Evolutionary conservation across 2,888 invertebrate species (phyloP), one percentile per base, ranked within the genome.

Genomic region (Morpho achilles): DNA sequence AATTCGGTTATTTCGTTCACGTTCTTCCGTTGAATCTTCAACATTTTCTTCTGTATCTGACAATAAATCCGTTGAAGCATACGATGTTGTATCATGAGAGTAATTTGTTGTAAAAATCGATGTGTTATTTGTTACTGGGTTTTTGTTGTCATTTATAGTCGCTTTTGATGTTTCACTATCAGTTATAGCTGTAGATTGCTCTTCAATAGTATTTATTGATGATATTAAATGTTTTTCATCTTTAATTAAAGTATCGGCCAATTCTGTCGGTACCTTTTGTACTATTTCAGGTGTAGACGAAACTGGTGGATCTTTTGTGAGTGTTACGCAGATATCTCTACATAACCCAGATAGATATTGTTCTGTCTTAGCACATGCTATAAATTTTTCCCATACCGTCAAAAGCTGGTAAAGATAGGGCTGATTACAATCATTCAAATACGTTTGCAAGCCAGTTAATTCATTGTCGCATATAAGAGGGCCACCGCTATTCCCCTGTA

Each of bases 401-500:
- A 88, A 59, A 2, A 79, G 64, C 61, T 87, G 87, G 66, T 87
- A 90, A 0, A 87, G 69, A 63, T 86, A 77, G 7, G 89, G 90
- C 53, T 71, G 75, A 46, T 77, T 76, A 64, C 90, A 90, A 57
- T 79, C 79, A 40, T 78, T 76, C 40, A 85, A 72, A 64, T 89
- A 90, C 0, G 84, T 87, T 69, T 90, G 89, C 7, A 87, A 61
- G 10, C 82, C 90, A 32, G 76, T 65, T 7, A 88, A 74, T 53
- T 82, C 74, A 32, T 69, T 69, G 23, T 81, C 81, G 65, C 89
- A 89, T 44, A 90, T 67, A 0, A 90, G 74, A 8, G 90, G 88
- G 7, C 87, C 88, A 39, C 90, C 90, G 42, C 80, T 76, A 66
- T 86, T 88, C 45, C 84, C 84, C 90, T 90, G 67, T 22, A 66